Percentiles rank a stretch among this genome's conserved stretches.
Conservation (phyloP, 2,888 invertebrate species). For the Ichneumoninae sp. region DNA sequence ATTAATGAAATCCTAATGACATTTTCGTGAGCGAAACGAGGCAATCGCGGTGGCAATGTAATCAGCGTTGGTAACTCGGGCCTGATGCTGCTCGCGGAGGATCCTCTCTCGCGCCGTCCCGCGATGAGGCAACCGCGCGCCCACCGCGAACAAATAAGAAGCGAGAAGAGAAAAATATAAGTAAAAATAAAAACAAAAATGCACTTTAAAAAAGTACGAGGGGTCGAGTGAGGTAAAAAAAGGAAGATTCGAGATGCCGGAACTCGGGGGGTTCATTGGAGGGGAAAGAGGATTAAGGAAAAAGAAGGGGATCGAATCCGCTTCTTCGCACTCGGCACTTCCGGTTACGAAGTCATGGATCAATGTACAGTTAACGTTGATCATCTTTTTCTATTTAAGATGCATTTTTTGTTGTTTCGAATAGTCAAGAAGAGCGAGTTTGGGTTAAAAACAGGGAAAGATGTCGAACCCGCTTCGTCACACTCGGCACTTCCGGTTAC, state of each 20-base stretch:
- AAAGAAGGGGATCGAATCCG: not conserved
- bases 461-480: not conserved
- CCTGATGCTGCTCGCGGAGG: constrained; percentile 2
- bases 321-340: constrained; percentile 24
- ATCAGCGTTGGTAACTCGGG: constrained; percentile 70
- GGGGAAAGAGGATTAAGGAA: not conserved
- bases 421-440: not conserved
- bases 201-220: not conserved
- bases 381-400: no score
- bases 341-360: constrained; percentile 5
- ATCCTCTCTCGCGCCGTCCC: constrained; percentile 71
- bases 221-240: constrained; percentile 45
- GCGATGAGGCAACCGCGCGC: constrained; percentile 74
- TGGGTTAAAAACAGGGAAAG: constrained; percentile 16
- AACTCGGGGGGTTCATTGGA: constrained; percentile 43
- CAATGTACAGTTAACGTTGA: no score
- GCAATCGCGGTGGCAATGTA: constrained; percentile 77
- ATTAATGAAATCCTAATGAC: constrained; percentile 82
- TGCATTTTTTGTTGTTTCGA: no score
- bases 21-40: constrained; percentile 81
- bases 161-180: constrained; percentile 18
- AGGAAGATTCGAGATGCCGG: constrained; percentile 14
- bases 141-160: constrained; percentile 55
- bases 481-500: constrained; percentile 39
- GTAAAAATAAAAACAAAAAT: constrained; percentile 11